Evolutionary conservation across 2,797 vertebrate species (phyloP), one percentile per base, ranked within the genome.

Genomic region (Propithecus deckenii): DNA sequence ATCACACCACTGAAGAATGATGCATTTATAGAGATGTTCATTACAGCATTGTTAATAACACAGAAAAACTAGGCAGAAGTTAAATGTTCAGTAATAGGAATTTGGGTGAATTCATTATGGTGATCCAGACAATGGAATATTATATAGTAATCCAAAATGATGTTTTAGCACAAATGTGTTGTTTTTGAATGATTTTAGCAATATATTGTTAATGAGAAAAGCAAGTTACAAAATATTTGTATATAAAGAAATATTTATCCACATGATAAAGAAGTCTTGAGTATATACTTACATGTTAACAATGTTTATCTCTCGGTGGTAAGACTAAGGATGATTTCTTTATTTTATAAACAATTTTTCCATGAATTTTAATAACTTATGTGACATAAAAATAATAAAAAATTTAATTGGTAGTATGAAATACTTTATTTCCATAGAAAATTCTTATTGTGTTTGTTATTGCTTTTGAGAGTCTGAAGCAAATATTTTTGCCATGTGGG

Each of bases 401-500:
- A 91, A 32, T 46, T 80, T 93, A 89, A 95, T 75, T 87, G 50
- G 9, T 61, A 38, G 9, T 65, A 86, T 32, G n/a, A 84, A 90
- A 84, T 79, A 71, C 22, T 65, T 95, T 74, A 84, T 75, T 89
- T 89, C 14, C 78, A 78, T 67, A 91, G 61, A 94, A 94, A 95
- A 72, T 86, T n/a, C 63, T 52, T 78, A 50, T 81, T 94, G 43
- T 23, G 5, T 94, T 94, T 94, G 8, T 93, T 89, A 61, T 41
- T 89, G 25, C 28, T 92, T 95, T 88, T 79, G 55, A 91, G 69
- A 86, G 11, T 28, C 86, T 79, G 59, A 80, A 96, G 89, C n/a
- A 94, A 94, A 79, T 87, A 78, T 74, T 95, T 94, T 93, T 85
- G 43, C 67, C 91, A 74, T 43, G 13, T 94, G 52, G 46, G 87